These are phyloP conservation scores for Dysmachus trigonus DNA, from an alignment of 2,888 invertebrate genomes.

Conservation along the genomic window DNA sequence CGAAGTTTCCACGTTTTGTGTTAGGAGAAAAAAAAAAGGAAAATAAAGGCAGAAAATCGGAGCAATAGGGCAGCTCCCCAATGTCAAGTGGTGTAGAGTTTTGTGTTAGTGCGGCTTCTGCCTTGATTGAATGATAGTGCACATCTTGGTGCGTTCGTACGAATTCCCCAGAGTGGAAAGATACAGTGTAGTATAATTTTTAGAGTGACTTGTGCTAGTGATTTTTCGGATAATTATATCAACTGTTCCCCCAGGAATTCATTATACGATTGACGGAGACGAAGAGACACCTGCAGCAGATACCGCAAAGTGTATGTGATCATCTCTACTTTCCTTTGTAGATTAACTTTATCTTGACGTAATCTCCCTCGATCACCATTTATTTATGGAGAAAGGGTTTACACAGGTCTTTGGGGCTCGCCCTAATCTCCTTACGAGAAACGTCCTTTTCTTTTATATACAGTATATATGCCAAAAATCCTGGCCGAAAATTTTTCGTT, in stretches of 20 bases:
- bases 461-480: background rate
- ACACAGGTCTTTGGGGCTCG: background rate
- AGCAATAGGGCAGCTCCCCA: constrained; percentile 22
- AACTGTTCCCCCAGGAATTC: background rate
- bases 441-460: background rate
- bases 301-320: constrained; percentile 26
- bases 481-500: background rate
- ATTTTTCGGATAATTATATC: constrained; percentile 28
- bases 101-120: background rate
- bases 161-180: background rate
- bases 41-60: background rate
- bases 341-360: background rate
- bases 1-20: background rate
- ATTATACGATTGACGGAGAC: background rate
- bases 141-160: background rate
- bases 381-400: background rate
- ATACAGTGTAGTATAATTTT: background rate
- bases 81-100: constrained; percentile 23
- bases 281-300: background rate
- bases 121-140: constrained; percentile 1
- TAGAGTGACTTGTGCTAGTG: constrained; percentile 22
- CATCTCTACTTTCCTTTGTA: background rate
- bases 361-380: constrained; percentile 5
- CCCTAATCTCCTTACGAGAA: constrained; percentile 2
- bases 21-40: background rate